These are phyloP conservation scores for Eucidaris tribuloides DNA, from an alignment of 35 echinoderm and acorn worm species.

Conservation along the genomic window DNA sequence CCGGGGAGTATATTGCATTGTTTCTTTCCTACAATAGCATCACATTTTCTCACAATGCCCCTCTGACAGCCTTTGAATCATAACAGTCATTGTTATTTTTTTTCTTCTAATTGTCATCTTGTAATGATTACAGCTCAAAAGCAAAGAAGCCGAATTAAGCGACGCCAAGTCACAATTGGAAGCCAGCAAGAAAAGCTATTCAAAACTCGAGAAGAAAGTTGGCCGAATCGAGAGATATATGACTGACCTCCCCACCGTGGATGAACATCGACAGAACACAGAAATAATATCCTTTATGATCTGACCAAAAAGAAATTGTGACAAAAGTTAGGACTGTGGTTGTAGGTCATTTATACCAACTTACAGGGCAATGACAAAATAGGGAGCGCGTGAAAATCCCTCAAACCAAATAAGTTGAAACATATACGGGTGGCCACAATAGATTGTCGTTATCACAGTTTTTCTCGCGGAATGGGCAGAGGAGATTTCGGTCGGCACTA, in stretches of 20 bases:
- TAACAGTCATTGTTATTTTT: too few species aligned
- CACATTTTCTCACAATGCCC: too few species aligned
- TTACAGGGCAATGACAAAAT: neutral
- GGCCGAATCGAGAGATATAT: constrained; percentile 55
- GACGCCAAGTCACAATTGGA: constrained; percentile 8
- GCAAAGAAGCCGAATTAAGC: constrained; percentile 21
- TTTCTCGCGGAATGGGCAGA: neutral
- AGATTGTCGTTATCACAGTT: neutral
- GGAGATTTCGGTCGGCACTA: neutral
- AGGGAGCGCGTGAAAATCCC: neutral
- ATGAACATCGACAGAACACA: constrained; percentile 48
- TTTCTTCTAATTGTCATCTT: too few species aligned
- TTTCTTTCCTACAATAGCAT: too few species aligned
- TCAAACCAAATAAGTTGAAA: neutral
- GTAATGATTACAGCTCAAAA: neutral
- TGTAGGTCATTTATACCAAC: neutral
- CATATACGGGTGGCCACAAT: neutral
- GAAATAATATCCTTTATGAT: constrained; percentile 62
- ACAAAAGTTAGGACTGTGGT: neutral
- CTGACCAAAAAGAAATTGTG: neutral
- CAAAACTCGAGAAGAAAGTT: constrained; percentile 43
- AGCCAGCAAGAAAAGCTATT: constrained; percentile 38
- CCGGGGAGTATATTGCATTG: too few species aligned
- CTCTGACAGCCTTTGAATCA: too few species aligned
- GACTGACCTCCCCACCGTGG: constrained; percentile 47